phyloP scores from a whole-genome alignment of 2,888 invertebrate species.

The Rambutsinella grinnellia region DNA sequence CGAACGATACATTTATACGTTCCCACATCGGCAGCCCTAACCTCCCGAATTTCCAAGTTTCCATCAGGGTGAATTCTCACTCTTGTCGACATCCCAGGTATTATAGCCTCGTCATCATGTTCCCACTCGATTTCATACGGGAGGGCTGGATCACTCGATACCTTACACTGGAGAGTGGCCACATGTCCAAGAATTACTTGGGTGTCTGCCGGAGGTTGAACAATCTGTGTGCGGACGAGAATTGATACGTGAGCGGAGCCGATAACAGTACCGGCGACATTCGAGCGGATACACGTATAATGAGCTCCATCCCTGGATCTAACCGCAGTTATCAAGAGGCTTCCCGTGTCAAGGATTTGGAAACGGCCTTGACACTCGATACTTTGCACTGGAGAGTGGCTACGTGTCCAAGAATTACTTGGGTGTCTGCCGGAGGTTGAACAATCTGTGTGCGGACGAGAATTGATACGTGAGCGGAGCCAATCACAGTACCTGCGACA shows the following conservation, averaged over 20 bases:
- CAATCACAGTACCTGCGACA: constrained; percentile 80
- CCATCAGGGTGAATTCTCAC: constrained; percentile 64
- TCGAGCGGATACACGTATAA: constrained; percentile 89
- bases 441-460: constrained; percentile 93
- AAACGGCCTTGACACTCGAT: constrained; percentile 89
- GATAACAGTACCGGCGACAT: constrained; percentile 84
- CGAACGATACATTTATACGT: constrained; percentile 91
- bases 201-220: constrained; percentile 92
- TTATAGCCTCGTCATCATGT: constrained; percentile 78
- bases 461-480: constrained; percentile 65
- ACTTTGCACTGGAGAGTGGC: constrained; percentile 95
- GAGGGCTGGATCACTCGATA: constrained; percentile 90
- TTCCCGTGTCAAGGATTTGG: constrained; percentile 88
- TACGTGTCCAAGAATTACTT: constrained; percentile 91
- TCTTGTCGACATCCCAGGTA: constrained; percentile 61
- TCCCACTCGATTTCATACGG: constrained; percentile 90
- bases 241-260: constrained; percentile 63
- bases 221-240: constrained; percentile 91
- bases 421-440: constrained; percentile 92
- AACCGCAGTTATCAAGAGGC: constrained; percentile 88
- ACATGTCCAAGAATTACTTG: constrained; percentile 92
- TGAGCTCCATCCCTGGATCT: constrained; percentile 87
- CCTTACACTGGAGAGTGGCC: constrained; percentile 93
- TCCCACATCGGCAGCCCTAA: constrained; percentile 93
- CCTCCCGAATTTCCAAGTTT: constrained; percentile 74